A percentile compares a stretch with the other conserved stretches of the same genome.
phyloP scores from a whole-genome alignment of 2,888 invertebrate species.

The Hydriomena furcata region DNA sequence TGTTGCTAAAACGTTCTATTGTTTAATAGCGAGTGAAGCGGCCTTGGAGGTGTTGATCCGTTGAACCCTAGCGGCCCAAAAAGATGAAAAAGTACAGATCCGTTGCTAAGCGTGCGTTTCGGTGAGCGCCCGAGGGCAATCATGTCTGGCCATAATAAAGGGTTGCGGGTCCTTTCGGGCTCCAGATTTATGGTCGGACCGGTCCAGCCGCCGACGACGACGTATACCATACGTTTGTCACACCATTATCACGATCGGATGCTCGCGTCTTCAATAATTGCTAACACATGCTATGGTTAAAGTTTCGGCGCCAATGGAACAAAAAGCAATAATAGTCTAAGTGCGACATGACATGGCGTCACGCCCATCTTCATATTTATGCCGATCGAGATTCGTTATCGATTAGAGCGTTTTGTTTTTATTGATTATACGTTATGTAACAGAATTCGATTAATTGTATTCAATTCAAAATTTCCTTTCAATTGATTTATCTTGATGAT shows the following conservation, averaged over 20 bases:
- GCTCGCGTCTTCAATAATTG: constrained; percentile 50
- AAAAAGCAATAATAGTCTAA: constrained; percentile 59
- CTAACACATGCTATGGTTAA: constrained; percentile 47
- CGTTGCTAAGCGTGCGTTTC: constrained; percentile 75
- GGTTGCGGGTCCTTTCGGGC: constrained; percentile 72
- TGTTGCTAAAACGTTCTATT: constrained; percentile 54
- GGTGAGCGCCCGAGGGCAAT: constrained; percentile 75
- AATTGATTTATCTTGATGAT: constrained; percentile 37
- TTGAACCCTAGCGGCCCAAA: constrained; percentile 58
- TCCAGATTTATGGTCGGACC: constrained; percentile 69
- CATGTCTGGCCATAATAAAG: constrained; percentile 80
- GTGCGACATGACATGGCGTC: constrained; percentile 61
- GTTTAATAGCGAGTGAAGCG: constrained; percentile 43
- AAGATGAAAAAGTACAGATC: constrained; percentile 56
- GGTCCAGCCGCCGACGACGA: constrained; percentile 57
- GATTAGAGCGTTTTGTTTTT: constrained; percentile 41
- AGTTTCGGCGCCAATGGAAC: constrained; percentile 38
- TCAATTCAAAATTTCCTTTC: constrained; percentile 35
- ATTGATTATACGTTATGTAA: constrained; percentile 45
- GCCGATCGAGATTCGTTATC: constrained; percentile 55
- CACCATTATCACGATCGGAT: constrained; percentile 56
- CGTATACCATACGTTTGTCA: constrained; percentile 70
- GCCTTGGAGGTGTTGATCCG: constrained; percentile 50
- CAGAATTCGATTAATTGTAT: constrained; percentile 50
- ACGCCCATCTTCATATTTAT: constrained; percentile 74